phyloP scores from a whole-genome alignment of 2,888 invertebrate genomes.

The Arctia plantaginis region DNA sequence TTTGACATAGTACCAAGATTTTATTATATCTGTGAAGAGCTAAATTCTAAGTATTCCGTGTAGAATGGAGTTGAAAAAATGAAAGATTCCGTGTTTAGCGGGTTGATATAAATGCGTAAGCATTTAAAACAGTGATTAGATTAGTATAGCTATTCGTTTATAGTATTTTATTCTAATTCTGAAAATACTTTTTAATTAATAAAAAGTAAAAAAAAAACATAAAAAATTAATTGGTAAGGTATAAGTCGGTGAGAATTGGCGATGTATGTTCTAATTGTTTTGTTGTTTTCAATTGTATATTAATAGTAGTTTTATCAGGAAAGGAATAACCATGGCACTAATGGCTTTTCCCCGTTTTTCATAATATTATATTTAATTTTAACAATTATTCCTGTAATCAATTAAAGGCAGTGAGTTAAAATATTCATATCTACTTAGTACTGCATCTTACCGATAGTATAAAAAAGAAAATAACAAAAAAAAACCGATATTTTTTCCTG shows the following conservation, averaged over 20 bases:
- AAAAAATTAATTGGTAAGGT: slow-evolving; percentile 58
- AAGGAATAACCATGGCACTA: slow-evolving; percentile 46
- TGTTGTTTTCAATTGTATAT: slow-evolving; percentile 45
- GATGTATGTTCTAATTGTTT: slow-evolving; percentile 55
- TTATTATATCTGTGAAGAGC: slow-evolving; percentile 20
- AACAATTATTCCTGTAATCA: slow-evolving; percentile 39
- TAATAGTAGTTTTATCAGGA: slow-evolving; percentile 46
- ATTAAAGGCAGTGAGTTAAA: slow-evolving; percentile 38
- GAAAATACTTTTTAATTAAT: slow-evolving; percentile 54
- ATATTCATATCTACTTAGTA: slow-evolving; percentile 43
- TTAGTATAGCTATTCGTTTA: slow-evolving; percentile 53
- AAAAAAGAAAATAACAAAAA: slow-evolving; percentile 47
- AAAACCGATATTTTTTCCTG: slow-evolving; percentile 33
- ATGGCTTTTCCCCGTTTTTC: slow-evolving; percentile 43
- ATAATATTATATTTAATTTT: slow-evolving; percentile 39
- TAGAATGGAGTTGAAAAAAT: slow-evolving; percentile 43
- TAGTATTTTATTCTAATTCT: slow-evolving; percentile 60
- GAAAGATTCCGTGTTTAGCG: slow-evolving; percentile 22
- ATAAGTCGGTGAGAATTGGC: slow-evolving; percentile 59
- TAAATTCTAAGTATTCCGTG: slow-evolving; percentile 31
- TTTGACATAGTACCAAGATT: not conserved
- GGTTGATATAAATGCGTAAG: slow-evolving; percentile 49
- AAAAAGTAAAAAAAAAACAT: slow-evolving; percentile 58
- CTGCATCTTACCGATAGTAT: slow-evolving; percentile 48
- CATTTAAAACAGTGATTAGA: slow-evolving; percentile 58